Percentiles rank a stretch among this genome's conserved stretches.
Conservation (phyloP, 2,113 vertebrate genomes). For the Hepsetus odoe region DNA sequence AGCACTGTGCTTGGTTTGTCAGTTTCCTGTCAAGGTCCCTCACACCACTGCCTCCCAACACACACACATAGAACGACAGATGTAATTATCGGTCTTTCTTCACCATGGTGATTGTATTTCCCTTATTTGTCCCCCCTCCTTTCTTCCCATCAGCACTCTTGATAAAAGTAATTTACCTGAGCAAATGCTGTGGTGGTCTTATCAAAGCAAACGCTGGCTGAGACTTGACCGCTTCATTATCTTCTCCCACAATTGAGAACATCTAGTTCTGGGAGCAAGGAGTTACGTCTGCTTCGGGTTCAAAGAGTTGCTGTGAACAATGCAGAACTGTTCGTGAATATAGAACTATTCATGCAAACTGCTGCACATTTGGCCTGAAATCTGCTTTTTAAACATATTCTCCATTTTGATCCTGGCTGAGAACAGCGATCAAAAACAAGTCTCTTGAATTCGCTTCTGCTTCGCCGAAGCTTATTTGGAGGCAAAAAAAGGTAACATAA, state of each 20-base stretch:
- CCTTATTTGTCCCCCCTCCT: slow-evolving; percentile 14
- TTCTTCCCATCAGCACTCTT: slow-evolving; percentile 1
- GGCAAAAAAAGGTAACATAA: slow-evolving; percentile 21
- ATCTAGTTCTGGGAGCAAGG: not conserved
- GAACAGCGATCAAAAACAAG: slow-evolving; percentile 39
- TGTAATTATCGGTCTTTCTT: slow-evolving; percentile 52
- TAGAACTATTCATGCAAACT: slow-evolving; percentile 28
- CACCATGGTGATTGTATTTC: slow-evolving; percentile 42
- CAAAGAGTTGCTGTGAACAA: slow-evolving; percentile 17
- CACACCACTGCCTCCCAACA: not conserved
- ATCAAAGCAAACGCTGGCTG: not conserved
- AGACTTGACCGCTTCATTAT: slow-evolving; percentile 24
- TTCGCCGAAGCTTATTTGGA: slow-evolving; percentile 21
- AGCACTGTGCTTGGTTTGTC: slow-evolving; percentile 30
- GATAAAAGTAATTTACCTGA: slow-evolving; percentile 19
- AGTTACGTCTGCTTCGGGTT: slow-evolving; percentile 1
- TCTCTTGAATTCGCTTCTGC: slow-evolving; percentile 36
- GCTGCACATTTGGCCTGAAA: slow-evolving; percentile 10
- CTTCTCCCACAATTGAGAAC: not conserved
- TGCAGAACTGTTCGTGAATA: slow-evolving; percentile 19
- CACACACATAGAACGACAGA: slow-evolving; percentile 33
- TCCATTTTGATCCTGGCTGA: slow-evolving; percentile 31
- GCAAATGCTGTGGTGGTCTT: not conserved
- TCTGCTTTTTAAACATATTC: slow-evolving; percentile 34
- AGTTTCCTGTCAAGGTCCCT: slow-evolving; percentile 14